Percentiles rank a stretch among this genome's conserved stretches.
Conservation (phyloP, 1,140 invertebrate genomes). For the Melipona quadrifasciata region DNA sequence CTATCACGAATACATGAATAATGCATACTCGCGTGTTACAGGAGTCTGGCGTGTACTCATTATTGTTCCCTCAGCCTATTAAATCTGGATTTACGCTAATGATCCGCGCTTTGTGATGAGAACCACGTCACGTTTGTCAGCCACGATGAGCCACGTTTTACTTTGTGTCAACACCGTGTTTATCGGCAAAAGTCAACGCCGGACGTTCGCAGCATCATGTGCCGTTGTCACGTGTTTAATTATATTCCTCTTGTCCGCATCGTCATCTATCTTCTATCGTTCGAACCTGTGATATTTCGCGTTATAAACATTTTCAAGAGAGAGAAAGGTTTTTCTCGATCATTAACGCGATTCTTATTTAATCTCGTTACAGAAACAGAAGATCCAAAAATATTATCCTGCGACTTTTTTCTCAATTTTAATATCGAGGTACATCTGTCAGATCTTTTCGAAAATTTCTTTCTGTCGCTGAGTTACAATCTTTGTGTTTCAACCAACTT, state of each 20-base stretch:
- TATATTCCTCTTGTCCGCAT: background rate
- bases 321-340: background rate
- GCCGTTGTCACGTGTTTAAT: slow-evolving; percentile 35
- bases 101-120: slow-evolving; percentile 33
- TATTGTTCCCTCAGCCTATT: slow-evolving; percentile 47
- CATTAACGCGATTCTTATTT: background rate
- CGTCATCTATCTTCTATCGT: background rate
- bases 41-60: slow-evolving; percentile 39
- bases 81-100: slow-evolving; percentile 51
- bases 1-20: slow-evolving; percentile 42
- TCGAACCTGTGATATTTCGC: background rate
- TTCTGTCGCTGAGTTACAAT: too few relatives aligned
- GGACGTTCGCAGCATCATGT: background rate
- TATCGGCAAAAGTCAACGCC: slow-evolving; percentile 28
- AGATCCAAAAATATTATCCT: background rate
- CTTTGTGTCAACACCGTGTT: slow-evolving; percentile 29
- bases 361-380: background rate
- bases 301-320: too few relatives aligned
- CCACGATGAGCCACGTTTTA: slow-evolving; percentile 27
- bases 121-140: slow-evolving; percentile 42
- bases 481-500: too few relatives aligned
- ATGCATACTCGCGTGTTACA: slow-evolving; percentile 23
- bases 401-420: too few relatives aligned
- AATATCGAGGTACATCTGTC: background rate
- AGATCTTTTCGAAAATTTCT: too few relatives aligned